Evolutionary conservation across 2,113 vertebrate species (phyloP).

Genomic region (Gallinago media): DNA sequence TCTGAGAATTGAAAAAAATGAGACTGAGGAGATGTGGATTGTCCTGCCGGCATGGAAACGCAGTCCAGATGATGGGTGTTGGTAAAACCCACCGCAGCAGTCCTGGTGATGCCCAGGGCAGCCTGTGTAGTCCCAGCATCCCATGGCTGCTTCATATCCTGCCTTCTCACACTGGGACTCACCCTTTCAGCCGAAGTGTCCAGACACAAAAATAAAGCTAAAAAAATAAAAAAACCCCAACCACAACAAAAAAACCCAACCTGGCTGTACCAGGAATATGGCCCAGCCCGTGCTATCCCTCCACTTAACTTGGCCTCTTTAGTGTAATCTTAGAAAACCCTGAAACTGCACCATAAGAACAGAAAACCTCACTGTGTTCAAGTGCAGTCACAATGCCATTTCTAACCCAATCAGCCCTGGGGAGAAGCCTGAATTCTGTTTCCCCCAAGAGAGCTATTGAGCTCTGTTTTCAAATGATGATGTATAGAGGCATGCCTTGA

Average conservation of each 20-base stretch:
- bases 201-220: background rate
- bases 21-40: background rate
- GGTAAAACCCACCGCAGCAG: background rate
- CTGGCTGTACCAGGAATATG: background rate
- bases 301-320: background rate
- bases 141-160: rapidly evolving
- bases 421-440: background rate
- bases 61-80: background rate
- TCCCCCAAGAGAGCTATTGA: background rate
- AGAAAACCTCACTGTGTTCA: background rate
- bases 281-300: background rate
- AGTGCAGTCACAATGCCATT: background rate
- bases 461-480: background rate
- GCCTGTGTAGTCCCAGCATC: background rate
- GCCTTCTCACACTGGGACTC: background rate
- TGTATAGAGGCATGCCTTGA: constrained; percentile 7
- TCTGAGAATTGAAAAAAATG: background rate
- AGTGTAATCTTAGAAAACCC: background rate
- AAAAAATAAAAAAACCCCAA: background rate
- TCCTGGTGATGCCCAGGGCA: background rate
- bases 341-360: background rate
- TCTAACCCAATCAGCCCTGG: background rate
- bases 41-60: background rate
- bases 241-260: background rate
- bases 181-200: background rate